Conservation (phyloP, 2,113 vertebrate species). For the Chaetodon auriga region DNA sequence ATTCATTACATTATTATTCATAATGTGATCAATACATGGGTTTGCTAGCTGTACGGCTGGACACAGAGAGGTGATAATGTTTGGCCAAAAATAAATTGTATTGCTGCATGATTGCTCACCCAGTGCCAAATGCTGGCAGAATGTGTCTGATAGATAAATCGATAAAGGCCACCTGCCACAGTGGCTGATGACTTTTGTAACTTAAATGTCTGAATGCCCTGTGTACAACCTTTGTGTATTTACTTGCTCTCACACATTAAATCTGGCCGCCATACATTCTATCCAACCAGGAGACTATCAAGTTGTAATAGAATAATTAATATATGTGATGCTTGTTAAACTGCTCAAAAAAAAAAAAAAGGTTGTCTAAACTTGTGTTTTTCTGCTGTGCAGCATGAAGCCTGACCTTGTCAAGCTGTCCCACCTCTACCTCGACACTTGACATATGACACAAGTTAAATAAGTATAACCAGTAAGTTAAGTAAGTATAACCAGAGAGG, state of each 20-base stretch:
- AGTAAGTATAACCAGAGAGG: background rate
- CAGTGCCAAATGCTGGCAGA: conserved; percentile 8
- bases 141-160: conserved; percentile 9
- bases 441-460: background rate
- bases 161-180: background rate
- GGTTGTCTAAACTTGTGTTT: background rate
- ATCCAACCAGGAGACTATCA: background rate
- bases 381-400: background rate
- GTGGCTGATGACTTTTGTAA: conserved; percentile 4
- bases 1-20: conserved; percentile 39
- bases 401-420: conserved; percentile 2
- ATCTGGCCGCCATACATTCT: background rate
- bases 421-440: background rate
- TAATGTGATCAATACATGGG: conserved; percentile 40
- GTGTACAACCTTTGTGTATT: background rate
- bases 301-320: no score
- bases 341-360: no score
- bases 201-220: background rate
- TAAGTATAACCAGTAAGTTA: background rate
- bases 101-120: conserved; percentile 8
- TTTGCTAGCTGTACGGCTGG: conserved; percentile 22
- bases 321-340: no score
- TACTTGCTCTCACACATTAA: background rate
- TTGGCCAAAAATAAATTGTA: conserved; percentile 10
- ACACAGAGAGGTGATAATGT: conserved; percentile 37